Base-by-base conservation (phyloP, 2,113 vertebrate species). In the Emberiza fucata region DNA sequence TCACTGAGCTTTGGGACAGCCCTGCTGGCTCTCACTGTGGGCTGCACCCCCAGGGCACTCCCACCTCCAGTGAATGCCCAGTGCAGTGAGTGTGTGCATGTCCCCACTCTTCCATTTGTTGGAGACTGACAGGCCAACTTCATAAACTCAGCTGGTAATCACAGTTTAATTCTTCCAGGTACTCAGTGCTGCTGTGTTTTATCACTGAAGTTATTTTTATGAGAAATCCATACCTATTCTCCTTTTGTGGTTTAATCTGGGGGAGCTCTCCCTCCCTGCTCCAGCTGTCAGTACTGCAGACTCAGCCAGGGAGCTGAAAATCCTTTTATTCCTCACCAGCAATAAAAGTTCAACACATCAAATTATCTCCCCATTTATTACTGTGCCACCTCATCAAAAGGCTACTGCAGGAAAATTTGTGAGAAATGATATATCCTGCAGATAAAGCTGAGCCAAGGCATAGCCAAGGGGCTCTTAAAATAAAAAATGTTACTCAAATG, bases 291-390 rank as follows among this genome's bases (percentile, higher is more conserved):
- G 73, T 50, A 61, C 70, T 80, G 85, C 92, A 63, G 45, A 59
- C 82, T 83, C 79, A 92, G 88, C 75, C 86, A 83, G 73, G 47
- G 45, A 94, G 79, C 87, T 77, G 84, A 79, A 95, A 82, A 91
- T 97, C 93, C 75, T 94, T 96, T 96, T 95, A 90, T 93, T 94
- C 85, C 51, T 96, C 48, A 8, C 82, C 60, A 35, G 92, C 90
- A 94, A 88, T 95, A 91, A 92, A 96, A 95, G 66, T 86, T 90
- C 91, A 87, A 66, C 89, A 94, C 70, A 90, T 95, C 70, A 91
- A 72, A 95, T 95, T 95, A 95, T 97, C 84, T 95, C 84, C 89
- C 90, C 93, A 90, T 97, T 96, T 96, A 94, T 96, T 95, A 91
- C 93, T 72, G 59, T 92, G 93, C 89, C 71, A 94, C 75, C 87